These are phyloP conservation scores for Agapetus fuscipes DNA, from an alignment of 2,888 invertebrate genomes.

Conservation along the genomic window DNA sequence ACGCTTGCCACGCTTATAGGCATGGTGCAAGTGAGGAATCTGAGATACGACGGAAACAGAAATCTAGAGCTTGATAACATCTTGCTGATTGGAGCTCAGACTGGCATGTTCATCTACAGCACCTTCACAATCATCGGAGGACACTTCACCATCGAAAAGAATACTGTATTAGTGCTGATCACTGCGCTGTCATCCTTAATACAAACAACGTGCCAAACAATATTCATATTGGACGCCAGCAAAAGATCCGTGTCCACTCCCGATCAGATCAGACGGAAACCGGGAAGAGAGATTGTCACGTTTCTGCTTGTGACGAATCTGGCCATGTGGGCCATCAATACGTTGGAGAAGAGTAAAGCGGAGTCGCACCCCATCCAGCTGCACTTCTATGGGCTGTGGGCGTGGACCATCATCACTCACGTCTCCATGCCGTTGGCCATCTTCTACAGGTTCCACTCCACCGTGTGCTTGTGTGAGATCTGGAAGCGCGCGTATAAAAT, in stretches of 20 bases:
- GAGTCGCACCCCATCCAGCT: constrained; percentile 88
- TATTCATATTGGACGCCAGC: constrained; percentile 86
- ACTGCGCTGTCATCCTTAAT: constrained; percentile 78
- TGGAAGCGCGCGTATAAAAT: constrained; percentile 95
- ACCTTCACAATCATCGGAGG: constrained; percentile 91
- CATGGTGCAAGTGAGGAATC: constrained; percentile 75
- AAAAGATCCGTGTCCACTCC: constrained; percentile 72
- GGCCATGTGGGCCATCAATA: constrained; percentile 92
- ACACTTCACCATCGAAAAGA: constrained; percentile 73
- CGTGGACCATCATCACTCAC: constrained; percentile 92
- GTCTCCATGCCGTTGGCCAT: constrained; percentile 89
- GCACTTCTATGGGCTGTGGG: constrained; percentile 88
- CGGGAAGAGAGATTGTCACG: constrained; percentile 88
- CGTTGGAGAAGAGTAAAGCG: constrained; percentile 81
- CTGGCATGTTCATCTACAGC: constrained; percentile 89
- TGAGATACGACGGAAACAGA: constrained; percentile 74
- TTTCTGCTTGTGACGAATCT: constrained; percentile 83
- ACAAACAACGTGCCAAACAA: constrained; percentile 83
- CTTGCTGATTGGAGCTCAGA: constrained; percentile 84
- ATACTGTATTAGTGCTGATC: constrained; percentile 71
- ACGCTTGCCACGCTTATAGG: constrained; percentile 80
- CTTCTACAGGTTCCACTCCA: constrained; percentile 91
- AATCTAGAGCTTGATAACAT: constrained; percentile 85
- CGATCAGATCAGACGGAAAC: constrained; percentile 76
- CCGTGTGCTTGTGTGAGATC: constrained; percentile 91